Percentiles rank a stretch among this genome's conserved stretches.
These are phyloP conservation scores for Tricholauxania praeusta DNA, from an alignment of 2,888 invertebrate species.

Conservation along the genomic window DNA sequence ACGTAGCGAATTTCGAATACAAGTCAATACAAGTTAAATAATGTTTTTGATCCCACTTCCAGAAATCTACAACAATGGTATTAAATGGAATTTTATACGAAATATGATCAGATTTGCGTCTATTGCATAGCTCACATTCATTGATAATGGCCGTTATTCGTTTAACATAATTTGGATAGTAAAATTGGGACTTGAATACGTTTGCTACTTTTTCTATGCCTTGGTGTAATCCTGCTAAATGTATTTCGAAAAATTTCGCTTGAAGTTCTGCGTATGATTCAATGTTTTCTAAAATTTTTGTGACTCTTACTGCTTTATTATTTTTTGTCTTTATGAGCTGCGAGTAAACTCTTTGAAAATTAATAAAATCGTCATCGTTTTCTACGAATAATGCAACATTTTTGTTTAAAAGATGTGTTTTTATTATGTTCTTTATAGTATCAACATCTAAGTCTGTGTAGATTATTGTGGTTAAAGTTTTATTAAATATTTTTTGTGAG, in stretches of 20 bases:
- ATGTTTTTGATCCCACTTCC: no score
- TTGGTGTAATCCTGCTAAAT: constrained; percentile 34
- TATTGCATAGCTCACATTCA: constrained; percentile 42
- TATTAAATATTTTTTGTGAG: not conserved
- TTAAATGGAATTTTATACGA: constrained; percentile 40
- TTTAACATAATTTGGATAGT: constrained; percentile 41
- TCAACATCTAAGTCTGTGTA: no score
- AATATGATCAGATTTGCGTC: constrained; percentile 42
- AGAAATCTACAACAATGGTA: not conserved
- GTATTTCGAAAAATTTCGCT: constrained; percentile 6
- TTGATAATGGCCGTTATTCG: constrained; percentile 40
- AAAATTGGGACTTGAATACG: constrained; percentile 33
- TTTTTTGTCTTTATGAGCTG: not conserved
- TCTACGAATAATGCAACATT: no score
- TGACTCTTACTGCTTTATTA: not conserved
- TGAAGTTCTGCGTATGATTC: not conserved
- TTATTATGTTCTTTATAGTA: no score
- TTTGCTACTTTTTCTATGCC: constrained; percentile 38
- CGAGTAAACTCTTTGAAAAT: no score
- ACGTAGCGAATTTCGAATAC: constrained; percentile 20
- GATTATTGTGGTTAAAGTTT: not conserved
- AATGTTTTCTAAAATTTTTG: constrained; percentile 15
- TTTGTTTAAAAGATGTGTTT: no score
- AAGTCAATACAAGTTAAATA: constrained; percentile 18
- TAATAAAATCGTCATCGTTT: no score